Evolutionary conservation across 2,113 vertebrate genomes (phyloP).

Genomic region (Corapipo altera): DNA sequence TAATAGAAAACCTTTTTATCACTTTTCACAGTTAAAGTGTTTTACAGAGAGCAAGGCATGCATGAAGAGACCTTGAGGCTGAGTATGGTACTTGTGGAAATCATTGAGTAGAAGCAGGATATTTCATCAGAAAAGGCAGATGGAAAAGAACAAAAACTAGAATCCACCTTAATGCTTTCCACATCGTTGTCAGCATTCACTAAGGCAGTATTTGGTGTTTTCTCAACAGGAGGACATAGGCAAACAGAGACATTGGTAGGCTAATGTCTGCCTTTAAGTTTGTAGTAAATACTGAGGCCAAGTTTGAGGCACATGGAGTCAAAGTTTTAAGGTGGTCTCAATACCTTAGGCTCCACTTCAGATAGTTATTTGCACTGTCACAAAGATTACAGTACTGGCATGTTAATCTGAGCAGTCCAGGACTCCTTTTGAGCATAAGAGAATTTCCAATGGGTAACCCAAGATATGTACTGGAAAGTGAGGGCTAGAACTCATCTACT

Average conservation of each 20-base stretch:
- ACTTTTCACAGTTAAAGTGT: neutral
- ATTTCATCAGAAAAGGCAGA: neutral
- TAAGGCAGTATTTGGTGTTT: neutral
- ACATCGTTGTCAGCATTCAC: neutral
- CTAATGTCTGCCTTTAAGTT: neutral
- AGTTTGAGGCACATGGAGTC: neutral
- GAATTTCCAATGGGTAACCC: neutral
- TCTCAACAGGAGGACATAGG: neutral
- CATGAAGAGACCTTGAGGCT: neutral
- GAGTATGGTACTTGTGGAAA: neutral
- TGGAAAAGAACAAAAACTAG: neutral
- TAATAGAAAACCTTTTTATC: neutral
- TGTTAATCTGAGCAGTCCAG: neutral
- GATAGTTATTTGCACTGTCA: neutral
- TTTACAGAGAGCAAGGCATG: neutral
- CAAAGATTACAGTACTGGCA: neutral
- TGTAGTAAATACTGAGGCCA: neutral
- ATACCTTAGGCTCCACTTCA: neutral
- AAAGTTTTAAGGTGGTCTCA: neutral
- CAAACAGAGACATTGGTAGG: neutral
- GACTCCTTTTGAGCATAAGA: neutral
- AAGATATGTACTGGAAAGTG: neutral
- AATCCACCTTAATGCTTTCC: neutral
- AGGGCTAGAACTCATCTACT: neutral
- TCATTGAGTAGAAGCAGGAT: neutral